phyloP scores from a whole-genome alignment of 64 coral and sea anemone species.

The Montipora cactus region DNA sequence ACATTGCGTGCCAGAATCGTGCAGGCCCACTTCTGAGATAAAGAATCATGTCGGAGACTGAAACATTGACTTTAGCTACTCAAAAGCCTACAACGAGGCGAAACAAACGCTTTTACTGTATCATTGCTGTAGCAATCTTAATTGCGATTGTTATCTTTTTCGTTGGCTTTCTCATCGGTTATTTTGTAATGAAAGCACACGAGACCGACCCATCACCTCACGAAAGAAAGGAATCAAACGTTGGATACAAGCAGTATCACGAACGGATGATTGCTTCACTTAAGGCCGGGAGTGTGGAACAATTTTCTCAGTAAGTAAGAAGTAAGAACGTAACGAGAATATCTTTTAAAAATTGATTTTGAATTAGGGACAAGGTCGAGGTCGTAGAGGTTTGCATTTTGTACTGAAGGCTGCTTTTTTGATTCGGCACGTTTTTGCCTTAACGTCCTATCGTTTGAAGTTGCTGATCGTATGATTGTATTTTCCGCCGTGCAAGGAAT shows the following conservation, averaged over 20 bases:
- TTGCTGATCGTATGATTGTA: too few species aligned
- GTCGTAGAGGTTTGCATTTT: too few species aligned
- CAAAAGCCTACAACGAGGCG: neutral
- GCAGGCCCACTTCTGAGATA: too few species aligned
- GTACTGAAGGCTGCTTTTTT: too few species aligned
- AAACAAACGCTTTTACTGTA: constrained; percentile 10
- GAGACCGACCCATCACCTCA: neutral
- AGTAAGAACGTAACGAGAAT: too few species aligned
- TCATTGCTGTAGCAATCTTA: constrained; percentile 35
- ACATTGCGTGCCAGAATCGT: too few species aligned
- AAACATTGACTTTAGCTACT: neutral
- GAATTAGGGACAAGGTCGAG: too few species aligned
- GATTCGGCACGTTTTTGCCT: too few species aligned
- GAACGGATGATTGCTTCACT: constrained; percentile 32
- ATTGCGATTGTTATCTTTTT: constrained; percentile 62
- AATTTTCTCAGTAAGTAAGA: constrained; percentile 68
- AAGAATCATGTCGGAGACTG: neutral
- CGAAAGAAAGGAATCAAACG: neutral
- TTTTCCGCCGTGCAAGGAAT: too few species aligned
- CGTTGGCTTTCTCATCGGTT: constrained; percentile 69
- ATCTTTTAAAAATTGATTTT: too few species aligned
- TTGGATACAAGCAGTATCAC: constrained; percentile 45
- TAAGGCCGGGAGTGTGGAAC: constrained; percentile 56
- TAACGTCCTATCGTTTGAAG: too few species aligned
- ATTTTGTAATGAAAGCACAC: constrained; percentile 42